A percentile compares a stretch with the other conserved stretches of the same genome.
Conservation (phyloP, 2,113 vertebrate genomes). For the Gallinago paraguaiae region DNA sequence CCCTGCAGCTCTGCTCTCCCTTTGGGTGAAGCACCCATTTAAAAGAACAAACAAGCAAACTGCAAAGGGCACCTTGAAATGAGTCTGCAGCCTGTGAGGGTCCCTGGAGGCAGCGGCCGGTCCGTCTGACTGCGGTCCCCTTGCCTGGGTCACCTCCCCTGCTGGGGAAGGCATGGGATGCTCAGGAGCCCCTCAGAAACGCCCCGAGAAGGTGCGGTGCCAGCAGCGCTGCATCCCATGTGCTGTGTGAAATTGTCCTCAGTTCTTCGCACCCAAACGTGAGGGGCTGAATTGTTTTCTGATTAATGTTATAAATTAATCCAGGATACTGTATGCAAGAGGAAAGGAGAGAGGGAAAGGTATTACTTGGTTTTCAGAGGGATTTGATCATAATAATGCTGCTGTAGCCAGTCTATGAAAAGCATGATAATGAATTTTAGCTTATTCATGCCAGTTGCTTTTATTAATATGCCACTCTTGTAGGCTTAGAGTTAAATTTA, state of each 20-base stretch:
- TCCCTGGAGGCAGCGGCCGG: neutral
- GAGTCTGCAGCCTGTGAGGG: too few species aligned
- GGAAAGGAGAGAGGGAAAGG: neutral
- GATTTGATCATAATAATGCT: constrained; percentile 39
- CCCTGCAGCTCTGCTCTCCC: neutral
- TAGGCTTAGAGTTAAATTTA: neutral
- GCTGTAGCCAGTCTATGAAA: neutral
- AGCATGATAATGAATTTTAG: constrained; percentile 22
- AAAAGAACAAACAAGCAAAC: neutral
- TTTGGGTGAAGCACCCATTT: neutral
- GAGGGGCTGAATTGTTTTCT: constrained; percentile 21
- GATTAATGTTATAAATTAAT: constrained; percentile 45
- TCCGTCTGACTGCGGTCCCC: accelerated
- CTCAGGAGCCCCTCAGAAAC: neutral
- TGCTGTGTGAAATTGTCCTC: neutral
- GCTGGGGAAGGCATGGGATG: neutral
- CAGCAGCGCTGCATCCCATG: neutral
- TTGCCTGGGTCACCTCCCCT: neutral
- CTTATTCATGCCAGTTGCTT: neutral
- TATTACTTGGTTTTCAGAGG: constrained; percentile 43
- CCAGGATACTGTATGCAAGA: neutral
- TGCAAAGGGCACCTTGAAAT: too few species aligned
- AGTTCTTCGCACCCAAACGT: neutral
- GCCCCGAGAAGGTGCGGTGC: neutral
- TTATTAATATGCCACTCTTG: constrained; percentile 10